These are phyloP conservation scores for Bambusicola thoracicus DNA, from an alignment of 2,113 vertebrate species.

Conservation along the genomic window DNA sequence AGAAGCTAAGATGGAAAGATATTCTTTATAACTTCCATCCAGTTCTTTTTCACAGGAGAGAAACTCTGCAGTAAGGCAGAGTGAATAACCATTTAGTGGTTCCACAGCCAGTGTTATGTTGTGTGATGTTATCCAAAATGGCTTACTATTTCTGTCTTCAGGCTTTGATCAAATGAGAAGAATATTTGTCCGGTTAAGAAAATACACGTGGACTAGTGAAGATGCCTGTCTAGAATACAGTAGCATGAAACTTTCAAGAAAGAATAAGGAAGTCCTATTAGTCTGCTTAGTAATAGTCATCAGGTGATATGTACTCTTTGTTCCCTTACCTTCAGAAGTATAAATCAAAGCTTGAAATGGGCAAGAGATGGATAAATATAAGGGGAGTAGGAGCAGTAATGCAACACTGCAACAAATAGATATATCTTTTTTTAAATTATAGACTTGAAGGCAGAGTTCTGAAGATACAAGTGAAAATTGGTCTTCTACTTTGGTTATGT, in stretches of 20 bases:
- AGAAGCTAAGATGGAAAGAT: neutral
- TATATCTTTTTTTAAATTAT: neutral
- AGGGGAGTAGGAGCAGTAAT: neutral
- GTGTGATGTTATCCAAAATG: neutral
- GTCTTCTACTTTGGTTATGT: neutral
- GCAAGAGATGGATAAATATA: neutral
- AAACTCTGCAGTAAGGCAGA: neutral
- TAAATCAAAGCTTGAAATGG: neutral
- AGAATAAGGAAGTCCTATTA: neutral
- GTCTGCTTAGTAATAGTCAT: neutral
- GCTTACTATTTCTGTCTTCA: neutral
- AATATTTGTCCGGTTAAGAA: neutral
- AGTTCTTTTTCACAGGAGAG: neutral
- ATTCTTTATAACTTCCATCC: neutral
- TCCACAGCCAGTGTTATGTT: neutral
- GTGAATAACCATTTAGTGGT: neutral
- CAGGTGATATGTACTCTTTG: neutral
- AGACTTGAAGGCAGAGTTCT: neutral
- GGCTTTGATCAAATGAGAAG: neutral
- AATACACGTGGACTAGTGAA: neutral
- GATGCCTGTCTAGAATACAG: neutral
- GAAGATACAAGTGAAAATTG: neutral
- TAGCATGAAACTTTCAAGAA: neutral
- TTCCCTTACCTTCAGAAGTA: neutral
- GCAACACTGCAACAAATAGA: neutral